Base-by-base conservation (phyloP, 37 sponge, comb jelly and placozoan genomes). In the Spongilla lacustris region DNA sequence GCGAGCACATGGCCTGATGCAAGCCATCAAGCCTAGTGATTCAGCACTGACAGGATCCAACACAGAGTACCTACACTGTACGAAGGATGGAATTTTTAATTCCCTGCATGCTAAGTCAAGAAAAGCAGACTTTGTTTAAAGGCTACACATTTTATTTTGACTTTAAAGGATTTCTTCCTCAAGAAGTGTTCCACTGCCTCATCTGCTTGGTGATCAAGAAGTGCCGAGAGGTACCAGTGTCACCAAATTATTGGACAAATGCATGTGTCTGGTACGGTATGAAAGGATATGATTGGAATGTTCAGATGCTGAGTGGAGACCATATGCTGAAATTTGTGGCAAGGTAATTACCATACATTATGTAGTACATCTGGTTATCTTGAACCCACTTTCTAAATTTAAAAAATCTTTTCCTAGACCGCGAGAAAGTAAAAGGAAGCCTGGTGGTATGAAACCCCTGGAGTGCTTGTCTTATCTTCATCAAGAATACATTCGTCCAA, bases 151-250 rank as follows among this genome's bases (percentile, higher is more conserved):
- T 91, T 66, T 50, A 77, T 23, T 80, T 86, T 78, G 87, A 91
- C 35, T 91, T 91, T 27, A 23, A 73, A 21, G 68, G 70, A 4
- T 91, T 85, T 76, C 87, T 91, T 69, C 91, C 91, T 58, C 74
- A 71, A 37, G 91, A 86, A 69, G 75, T 91, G 24, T 91, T 76
- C 46, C 72, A 75, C 79, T 72, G 83, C 9, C 35, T 86, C 21
- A 29, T 86, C 33, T 83, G 87, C 68, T 27, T 86, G 32, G 10
- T 78, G 73, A 21, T 78, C 70, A 41, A 29, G 68, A 38, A 34
- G 46, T 29, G 22, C 36, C 41, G 2, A 19, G 31, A 58, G 25
- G 14, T 6, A 41, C 41, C 41, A n/a, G n/a, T n/a, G n/a, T n/a
- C n/a, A 3, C 41, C 41, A 41, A 41, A 41, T 3, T 41, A 6